Percentiles rank a stretch among this genome's conserved stretches.
These are phyloP conservation scores for Lutjanus argentimaculatus DNA, from an alignment of 2,797 vertebrate genomes.

Conservation along the genomic window DNA sequence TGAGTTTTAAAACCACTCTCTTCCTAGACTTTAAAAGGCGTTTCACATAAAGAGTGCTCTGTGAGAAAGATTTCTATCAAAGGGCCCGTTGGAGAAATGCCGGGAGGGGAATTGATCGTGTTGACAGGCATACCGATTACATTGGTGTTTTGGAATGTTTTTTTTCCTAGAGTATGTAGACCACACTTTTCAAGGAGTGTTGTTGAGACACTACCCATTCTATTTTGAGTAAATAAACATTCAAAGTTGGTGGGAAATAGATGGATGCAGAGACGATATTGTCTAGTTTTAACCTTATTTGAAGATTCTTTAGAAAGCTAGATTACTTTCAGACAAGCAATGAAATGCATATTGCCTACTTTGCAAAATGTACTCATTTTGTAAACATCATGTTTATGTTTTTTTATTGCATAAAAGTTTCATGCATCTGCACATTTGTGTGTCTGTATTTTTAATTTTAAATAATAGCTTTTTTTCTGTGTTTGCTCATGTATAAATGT, in stretches of 20 bases:
- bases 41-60: not conserved
- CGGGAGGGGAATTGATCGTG: slow-evolving; percentile 32
- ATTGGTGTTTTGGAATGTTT: slow-evolving; percentile 24
- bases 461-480: not conserved
- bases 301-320: not conserved
- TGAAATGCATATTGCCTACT: not conserved
- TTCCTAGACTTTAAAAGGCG: not conserved
- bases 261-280: not conserved
- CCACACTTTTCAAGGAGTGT: slow-evolving; percentile 27
- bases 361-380: not conserved
- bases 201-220: not conserved
- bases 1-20: slow-evolving; percentile 71
- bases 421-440: not conserved
- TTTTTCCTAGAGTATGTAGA: slow-evolving; percentile 11
- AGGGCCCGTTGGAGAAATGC: slow-evolving; percentile 27
- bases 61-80: slow-evolving; percentile 19
- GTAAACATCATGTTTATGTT: not conserved
- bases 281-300: not conserved
- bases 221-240: slow-evolving; percentile 8
- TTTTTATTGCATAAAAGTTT: not conserved
- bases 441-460: not conserved
- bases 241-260: not conserved
- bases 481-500: slow-evolving; percentile 7
- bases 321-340: not conserved
- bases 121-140: slow-evolving; percentile 53